Percentiles rank a stretch among this genome's conserved stretches.
Conservation (phyloP, 2,797 vertebrate species). For the Centropyge bicolor region DNA sequence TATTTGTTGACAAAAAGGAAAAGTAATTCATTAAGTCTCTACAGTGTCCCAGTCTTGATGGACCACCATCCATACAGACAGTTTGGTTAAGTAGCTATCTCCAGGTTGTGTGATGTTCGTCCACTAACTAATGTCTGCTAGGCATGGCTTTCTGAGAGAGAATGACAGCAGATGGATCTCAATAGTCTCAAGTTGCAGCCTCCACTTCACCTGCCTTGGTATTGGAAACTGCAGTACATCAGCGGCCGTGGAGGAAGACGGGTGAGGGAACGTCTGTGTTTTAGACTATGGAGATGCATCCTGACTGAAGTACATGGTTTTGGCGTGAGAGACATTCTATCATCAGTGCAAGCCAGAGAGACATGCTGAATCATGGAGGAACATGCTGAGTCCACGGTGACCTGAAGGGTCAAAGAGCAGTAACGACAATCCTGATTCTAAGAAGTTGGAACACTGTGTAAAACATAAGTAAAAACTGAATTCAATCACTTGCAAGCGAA, state of each 20-base stretch:
- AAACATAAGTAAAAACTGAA: too few relatives aligned
- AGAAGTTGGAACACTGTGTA: too few relatives aligned
- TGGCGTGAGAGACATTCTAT: constrained; percentile 52
- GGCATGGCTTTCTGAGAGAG: constrained; percentile 29
- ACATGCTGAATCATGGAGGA: constrained; percentile 59
- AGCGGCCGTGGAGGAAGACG: neutral
- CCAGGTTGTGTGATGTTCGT: constrained; percentile 1
- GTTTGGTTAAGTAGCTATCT: constrained; percentile 44
- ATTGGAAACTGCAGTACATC: neutral
- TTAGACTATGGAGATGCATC: constrained; percentile 27
- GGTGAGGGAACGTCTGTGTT: neutral
- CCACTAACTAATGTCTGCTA: neutral
- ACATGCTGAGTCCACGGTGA: constrained; percentile 56
- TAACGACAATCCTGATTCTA: neutral
- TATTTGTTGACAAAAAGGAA: constrained; percentile 1
- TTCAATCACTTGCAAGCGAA: too few relatives aligned
- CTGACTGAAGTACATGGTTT: neutral
- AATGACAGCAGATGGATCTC: neutral
- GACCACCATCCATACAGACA: constrained; percentile 14
- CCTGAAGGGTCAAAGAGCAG: constrained; percentile 30
- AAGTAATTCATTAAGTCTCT: constrained; percentile 23
- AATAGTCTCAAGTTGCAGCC: neutral
- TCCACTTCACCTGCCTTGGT: neutral
- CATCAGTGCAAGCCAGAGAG: constrained; percentile 60
- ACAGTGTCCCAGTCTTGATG: constrained; percentile 24